Percentiles rank a stretch among this genome's conserved stretches.
Evolutionary conservation across 30 jellyfish, hydroid and myxozoan genomes (phyloP).

Genomic region (Morbakka virulenta): DNA sequence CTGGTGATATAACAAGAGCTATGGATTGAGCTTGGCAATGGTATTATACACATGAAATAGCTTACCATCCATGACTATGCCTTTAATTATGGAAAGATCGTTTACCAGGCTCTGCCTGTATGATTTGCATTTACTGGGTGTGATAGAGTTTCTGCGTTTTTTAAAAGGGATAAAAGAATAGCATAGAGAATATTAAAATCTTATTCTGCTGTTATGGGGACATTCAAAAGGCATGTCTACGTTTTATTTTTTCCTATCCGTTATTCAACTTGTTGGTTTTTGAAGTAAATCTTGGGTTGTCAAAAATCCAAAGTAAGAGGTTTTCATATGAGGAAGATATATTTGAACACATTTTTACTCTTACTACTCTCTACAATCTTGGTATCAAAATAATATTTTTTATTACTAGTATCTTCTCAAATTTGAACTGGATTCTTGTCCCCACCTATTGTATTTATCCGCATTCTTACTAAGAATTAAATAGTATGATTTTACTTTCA

Average conservation of each 20-base stretch:
- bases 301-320: neutral
- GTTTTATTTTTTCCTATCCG: neutral
- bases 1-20: neutral
- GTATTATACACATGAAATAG: no score
- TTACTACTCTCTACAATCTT: no score
- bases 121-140: neutral
- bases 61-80: neutral
- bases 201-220: neutral
- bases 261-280: neutral
- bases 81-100: neutral
- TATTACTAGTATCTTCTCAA: no score
- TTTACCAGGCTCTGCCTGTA: neutral
- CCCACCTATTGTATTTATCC: no score
- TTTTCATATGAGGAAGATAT: no score
- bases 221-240: neutral
- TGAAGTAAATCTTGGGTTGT: neutral
- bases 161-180: neutral
- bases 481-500: no score
- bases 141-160: neutral
- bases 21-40: neutral
- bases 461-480: no score
- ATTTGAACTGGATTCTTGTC: no score
- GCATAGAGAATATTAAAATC: neutral
- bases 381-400: no score
- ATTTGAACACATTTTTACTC: no score